Evolutionary conservation across 2,113 vertebrate genomes (phyloP).

Genomic region (Globicephala melas): DNA sequence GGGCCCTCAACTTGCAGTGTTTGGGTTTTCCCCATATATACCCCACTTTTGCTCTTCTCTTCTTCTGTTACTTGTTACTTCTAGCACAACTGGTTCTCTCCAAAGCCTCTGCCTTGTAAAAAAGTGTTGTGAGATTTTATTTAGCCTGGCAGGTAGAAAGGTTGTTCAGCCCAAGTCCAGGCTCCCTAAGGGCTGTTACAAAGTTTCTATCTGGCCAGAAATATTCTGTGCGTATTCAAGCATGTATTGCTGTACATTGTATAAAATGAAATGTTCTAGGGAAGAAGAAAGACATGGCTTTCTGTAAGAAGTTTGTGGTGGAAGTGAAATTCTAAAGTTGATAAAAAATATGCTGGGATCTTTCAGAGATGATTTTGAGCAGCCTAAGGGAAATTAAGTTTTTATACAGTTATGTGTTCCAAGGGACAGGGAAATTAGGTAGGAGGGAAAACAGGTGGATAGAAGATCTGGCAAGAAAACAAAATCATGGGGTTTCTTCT

Average conservation of each 20-base stretch:
- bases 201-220: not conserved
- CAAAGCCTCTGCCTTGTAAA: not conserved
- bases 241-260: not conserved
- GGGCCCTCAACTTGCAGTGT: not conserved
- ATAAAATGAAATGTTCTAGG: not conserved
- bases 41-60: not conserved
- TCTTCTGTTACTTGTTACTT: not conserved
- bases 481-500: not conserved
- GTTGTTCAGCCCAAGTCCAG: not conserved
- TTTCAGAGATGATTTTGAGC: not conserved
- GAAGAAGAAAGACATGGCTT: not conserved
- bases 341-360: not conserved
- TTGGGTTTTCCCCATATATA: constrained; percentile 1
- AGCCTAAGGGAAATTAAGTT: not conserved
- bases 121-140: not conserved
- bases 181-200: not conserved
- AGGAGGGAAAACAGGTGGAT: not conserved
- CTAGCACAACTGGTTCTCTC: not conserved
- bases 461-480: not conserved
- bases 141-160: not conserved
- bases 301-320: not conserved
- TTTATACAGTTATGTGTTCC: not conserved
- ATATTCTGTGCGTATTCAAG: not conserved
- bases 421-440: not conserved
- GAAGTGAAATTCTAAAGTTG: not conserved